Base-by-base conservation (phyloP, 2,113 vertebrate species). In the Deroptyus accipitrinus region DNA sequence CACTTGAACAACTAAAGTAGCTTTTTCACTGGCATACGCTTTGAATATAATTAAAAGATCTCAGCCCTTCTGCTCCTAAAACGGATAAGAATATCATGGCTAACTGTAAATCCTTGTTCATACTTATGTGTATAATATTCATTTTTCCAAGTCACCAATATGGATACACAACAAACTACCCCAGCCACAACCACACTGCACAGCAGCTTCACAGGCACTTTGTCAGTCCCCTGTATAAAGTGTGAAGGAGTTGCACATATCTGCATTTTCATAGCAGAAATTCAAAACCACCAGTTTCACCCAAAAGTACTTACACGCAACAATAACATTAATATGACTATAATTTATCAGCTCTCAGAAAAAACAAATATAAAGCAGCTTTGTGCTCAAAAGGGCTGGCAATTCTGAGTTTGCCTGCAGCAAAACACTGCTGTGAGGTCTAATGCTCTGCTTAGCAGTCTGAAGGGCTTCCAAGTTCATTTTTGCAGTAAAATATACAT, bases 181-280 rank as follows among this genome's bases (percentile, higher is more conserved):
- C 10, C 33, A 64, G 18, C 27, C 35, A 30, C 4, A 33, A 72
- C 10, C 5, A 13, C 0, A 0, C 17, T 19, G 28, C 86, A 35
- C 23, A 62, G 35, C 11, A 72, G 13, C n/a, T 52, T 62, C 9
- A 5, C 13, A 64, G 49, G 16, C 9, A 7, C 55, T 92, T 52
- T 62, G 4, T n/a, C 28, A 49, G 17, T 31, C 3, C 31, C 46
- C 13, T 17, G 2, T 10, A 9, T 7, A 62, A 62, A 69, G 8
- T 4, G 4, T 10, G 27, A 76, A 42, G 62, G 28, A 49, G 7
- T 46, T 2, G 1, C 19, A 20, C 4, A 4, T 0, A 0, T 23
- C 48, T 62, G 13, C 13, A 64, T 79, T 90, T 66, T 76, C 39
- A 37, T 6, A 22, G 9, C 7, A 28, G 24, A 9, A 44, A 74